These are phyloP conservation scores for Chrysomallon squamiferum DNA, from an alignment of 1,140 invertebrate genomes.

Conservation along the genomic window DNA sequence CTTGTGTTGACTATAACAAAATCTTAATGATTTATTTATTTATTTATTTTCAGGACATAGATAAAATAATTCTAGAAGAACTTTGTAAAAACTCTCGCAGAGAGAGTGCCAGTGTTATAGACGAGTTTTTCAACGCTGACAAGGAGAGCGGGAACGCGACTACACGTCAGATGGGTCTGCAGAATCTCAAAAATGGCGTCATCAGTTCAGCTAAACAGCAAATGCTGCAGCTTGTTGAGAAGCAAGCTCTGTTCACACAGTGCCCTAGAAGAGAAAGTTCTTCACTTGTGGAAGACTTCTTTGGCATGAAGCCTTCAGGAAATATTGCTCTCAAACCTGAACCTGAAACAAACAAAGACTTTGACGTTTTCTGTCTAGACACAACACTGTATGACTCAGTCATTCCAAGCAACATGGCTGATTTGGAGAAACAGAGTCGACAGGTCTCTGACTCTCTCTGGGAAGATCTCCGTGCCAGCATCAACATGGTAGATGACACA, in stretches of 20 bases:
- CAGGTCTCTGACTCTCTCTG: slow-evolving; percentile 51
- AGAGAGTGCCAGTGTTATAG: slow-evolving; percentile 71
- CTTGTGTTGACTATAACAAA: neutral
- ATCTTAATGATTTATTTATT: neutral
- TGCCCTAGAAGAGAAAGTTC: slow-evolving; percentile 70
- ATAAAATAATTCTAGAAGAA: too few species aligned
- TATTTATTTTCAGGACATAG: neutral
- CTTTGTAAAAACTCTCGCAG: slow-evolving; percentile 66
- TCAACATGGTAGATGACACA: slow-evolving; percentile 42
- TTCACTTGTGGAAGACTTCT: slow-evolving; percentile 74
- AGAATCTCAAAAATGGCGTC: slow-evolving; percentile 11
- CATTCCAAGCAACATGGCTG: slow-evolving; percentile 9
- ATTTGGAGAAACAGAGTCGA: slow-evolving; percentile 17
- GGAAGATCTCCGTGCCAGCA: slow-evolving; percentile 55
- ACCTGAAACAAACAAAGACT: slow-evolving; percentile 9
- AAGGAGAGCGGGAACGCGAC: slow-evolving; percentile 5
- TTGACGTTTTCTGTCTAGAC: slow-evolving; percentile 15
- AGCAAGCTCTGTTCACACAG: slow-evolving; percentile 17
- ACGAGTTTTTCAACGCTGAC: slow-evolving; percentile 73
- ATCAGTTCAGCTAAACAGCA: slow-evolving; percentile 21
- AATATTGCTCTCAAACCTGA: slow-evolving; percentile 25
- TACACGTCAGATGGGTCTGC: neutral
- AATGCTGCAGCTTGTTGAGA: slow-evolving; percentile 23
- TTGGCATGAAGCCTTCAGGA: slow-evolving; percentile 45
- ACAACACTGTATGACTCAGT: slow-evolving; percentile 20